A percentile compares a stretch with the other conserved stretches of the same genome.
These are phyloP conservation scores for Botrylloides violaceus DNA, from an alignment of 23 tunicate genomes.

Conservation along the genomic window DNA sequence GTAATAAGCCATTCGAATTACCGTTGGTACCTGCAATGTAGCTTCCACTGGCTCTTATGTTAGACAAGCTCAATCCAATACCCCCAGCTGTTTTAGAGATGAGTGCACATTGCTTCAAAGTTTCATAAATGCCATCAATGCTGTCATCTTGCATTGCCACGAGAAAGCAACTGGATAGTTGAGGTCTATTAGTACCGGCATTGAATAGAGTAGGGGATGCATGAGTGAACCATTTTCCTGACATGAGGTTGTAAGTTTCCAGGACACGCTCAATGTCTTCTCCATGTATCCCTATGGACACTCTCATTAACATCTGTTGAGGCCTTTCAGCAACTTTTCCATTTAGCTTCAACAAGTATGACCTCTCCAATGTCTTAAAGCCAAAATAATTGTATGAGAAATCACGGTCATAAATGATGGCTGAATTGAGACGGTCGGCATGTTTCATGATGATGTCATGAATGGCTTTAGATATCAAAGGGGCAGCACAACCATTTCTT, in stretches of 20 bases:
- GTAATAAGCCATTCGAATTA: conserved; percentile 93
- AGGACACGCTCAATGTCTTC: conserved; percentile 75
- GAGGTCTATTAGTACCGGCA: conserved; percentile 94
- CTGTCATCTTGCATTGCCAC: conserved; percentile 93
- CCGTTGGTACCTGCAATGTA: conserved; percentile 99
- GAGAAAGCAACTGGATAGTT: conserved; percentile 92
- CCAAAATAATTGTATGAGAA: conserved; percentile 97
- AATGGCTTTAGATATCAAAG: conserved; percentile 67
- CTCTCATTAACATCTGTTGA: conserved; percentile 99
- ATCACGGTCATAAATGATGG: conserved; percentile 93
- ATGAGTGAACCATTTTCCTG: conserved; percentile 95
- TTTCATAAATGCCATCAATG: conserved; percentile 96
- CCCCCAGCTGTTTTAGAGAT: conserved; percentile 99
- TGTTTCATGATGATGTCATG: conserved; percentile 73
- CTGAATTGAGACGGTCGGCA: conserved; percentile 86
- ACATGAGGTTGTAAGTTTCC: conserved; percentile 85
- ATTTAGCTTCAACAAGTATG: conserved; percentile 87
- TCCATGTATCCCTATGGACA: conserved; percentile 90
- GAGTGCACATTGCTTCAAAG: conserved; percentile 92
- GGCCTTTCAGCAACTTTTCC: conserved; percentile 97
- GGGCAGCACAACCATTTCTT: conserved; percentile 63
- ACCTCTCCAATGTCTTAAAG: conserved; percentile 95
- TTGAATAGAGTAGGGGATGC: conserved; percentile 98
- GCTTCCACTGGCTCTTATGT: conserved; percentile 86
- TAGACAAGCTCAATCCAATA: conserved; percentile 88